These are phyloP conservation scores for Sisyra terminalis DNA, from an alignment of 2,888 invertebrate species.

Conservation along the genomic window DNA sequence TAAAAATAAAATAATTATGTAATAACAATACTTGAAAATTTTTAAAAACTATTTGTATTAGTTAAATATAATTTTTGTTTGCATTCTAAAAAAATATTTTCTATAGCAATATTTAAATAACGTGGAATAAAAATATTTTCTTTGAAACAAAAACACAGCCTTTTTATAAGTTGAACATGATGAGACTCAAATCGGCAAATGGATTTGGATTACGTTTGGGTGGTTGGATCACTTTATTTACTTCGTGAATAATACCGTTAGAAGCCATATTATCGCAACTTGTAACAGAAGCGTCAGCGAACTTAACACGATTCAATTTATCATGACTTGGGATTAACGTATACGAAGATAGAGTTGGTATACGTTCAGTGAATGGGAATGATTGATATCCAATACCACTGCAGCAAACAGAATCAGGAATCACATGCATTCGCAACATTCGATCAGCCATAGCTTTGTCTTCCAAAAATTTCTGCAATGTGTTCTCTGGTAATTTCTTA, in stretches of 20 bases:
- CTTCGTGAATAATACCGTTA: conserved; percentile 39
- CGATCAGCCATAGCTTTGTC: conserved; percentile 30
- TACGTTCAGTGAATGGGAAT: conserved; percentile 24
- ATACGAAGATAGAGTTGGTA: conserved; percentile 21
- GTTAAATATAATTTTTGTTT: too few species aligned
- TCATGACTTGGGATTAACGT: conserved; percentile 22
- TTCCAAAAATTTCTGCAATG: conserved; percentile 26
- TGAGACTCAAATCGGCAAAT: conserved; percentile 15
- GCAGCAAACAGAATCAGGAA: conserved; percentile 28
- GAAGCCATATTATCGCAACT: conserved; percentile 34
- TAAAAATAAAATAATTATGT: too few species aligned
- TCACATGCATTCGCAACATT: conserved; percentile 33
- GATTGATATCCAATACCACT: conserved; percentile 24
- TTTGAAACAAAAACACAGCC: too few species aligned
- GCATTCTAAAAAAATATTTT: too few species aligned
- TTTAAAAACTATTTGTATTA: too few species aligned
- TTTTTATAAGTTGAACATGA: conserved; percentile 7
- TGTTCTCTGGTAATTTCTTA: conserved; percentile 28
- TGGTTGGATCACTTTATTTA: conserved; percentile 33
- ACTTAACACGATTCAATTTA: conserved; percentile 20
- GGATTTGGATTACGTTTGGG: conserved; percentile 10
- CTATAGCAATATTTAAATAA: too few species aligned
- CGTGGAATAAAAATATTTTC: too few species aligned
- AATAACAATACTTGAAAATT: too few species aligned
- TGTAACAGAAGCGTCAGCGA: conserved; percentile 22